Percentiles rank a stretch among this genome's conserved stretches.
phyloP scores from a whole-genome alignment of 2,888 invertebrate species.

The Malthinus seriepunctatus region DNA sequence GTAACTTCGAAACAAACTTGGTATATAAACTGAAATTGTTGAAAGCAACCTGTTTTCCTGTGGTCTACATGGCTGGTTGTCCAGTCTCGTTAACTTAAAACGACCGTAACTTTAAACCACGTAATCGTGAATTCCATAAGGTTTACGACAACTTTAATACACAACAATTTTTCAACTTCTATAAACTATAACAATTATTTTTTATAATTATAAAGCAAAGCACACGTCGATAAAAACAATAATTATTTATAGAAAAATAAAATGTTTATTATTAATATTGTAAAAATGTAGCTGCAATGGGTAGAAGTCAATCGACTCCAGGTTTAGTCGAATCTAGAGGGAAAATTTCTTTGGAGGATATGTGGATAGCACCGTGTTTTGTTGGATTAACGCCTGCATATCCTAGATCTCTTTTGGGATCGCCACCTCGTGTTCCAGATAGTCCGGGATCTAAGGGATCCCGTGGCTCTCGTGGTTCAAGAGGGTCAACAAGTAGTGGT shows the following conservation, averaged over 20 bases:
- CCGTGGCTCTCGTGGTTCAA: constrained; percentile 40
- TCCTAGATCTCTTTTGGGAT: constrained; percentile 41
- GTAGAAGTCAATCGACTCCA: constrained; percentile 94
- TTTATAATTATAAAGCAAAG: too few species aligned
- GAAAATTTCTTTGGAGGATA: constrained; percentile 84
- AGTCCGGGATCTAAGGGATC: constrained; percentile 53
- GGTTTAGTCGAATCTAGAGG: constrained; percentile 93
- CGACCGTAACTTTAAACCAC: not conserved
- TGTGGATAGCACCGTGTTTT: constrained; percentile 68
- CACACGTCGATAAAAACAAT: too few species aligned
- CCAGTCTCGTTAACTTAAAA: not conserved
- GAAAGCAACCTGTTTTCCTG: not conserved
- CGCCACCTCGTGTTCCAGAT: constrained; percentile 57
- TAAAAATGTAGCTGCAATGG: constrained; percentile 79
- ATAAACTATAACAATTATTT: too few species aligned
- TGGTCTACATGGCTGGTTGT: not conserved
- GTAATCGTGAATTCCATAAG: not conserved
- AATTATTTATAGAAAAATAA: too few species aligned
- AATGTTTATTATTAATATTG: not conserved
- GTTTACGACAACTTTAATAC: too few species aligned
- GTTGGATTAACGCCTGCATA: constrained; percentile 46
- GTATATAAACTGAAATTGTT: not conserved
- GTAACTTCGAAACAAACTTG: not conserved
- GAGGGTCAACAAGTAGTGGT: constrained; percentile 57
- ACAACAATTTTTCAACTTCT: too few species aligned